These are phyloP conservation scores for Agapornis canus DNA, from an alignment of 2,797 vertebrate genomes.

Conservation along the genomic window DNA sequence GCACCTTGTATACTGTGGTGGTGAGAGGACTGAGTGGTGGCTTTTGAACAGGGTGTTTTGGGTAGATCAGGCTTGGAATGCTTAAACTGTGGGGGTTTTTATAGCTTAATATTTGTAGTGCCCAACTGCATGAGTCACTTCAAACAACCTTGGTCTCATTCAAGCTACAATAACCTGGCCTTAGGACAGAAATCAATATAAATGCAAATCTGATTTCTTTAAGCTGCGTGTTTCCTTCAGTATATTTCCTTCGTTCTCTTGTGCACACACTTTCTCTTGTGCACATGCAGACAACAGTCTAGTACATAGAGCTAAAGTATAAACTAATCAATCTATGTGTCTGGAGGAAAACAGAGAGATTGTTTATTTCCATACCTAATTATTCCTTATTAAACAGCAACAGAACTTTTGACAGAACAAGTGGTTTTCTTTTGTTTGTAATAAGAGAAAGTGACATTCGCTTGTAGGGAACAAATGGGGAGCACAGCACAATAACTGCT, in stretches of 20 bases:
- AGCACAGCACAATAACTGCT: neutral
- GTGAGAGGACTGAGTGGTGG: neutral
- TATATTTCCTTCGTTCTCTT: neutral
- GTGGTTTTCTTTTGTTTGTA: neutral
- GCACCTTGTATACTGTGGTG: neutral
- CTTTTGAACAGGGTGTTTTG: neutral
- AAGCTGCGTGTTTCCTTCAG: neutral
- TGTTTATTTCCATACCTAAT: conserved; percentile 44
- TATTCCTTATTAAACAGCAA: conserved; percentile 38
- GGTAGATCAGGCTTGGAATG: neutral
- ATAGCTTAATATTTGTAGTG: neutral
- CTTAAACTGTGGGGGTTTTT: neutral
- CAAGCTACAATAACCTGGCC: neutral
- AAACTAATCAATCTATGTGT: neutral
- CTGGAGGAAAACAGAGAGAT: neutral
- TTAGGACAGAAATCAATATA: neutral
- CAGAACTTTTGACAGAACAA: conserved; percentile 31
- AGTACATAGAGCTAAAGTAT: neutral
- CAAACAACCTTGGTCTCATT: neutral
- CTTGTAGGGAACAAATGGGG: neutral
- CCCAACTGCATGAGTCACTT: neutral
- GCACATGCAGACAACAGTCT: neutral
- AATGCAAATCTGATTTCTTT: neutral
- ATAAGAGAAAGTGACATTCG: neutral
- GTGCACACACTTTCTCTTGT: neutral